Conservation (phyloP, 2,888 invertebrate genomes). For the Mythimna lalbum region DNA sequence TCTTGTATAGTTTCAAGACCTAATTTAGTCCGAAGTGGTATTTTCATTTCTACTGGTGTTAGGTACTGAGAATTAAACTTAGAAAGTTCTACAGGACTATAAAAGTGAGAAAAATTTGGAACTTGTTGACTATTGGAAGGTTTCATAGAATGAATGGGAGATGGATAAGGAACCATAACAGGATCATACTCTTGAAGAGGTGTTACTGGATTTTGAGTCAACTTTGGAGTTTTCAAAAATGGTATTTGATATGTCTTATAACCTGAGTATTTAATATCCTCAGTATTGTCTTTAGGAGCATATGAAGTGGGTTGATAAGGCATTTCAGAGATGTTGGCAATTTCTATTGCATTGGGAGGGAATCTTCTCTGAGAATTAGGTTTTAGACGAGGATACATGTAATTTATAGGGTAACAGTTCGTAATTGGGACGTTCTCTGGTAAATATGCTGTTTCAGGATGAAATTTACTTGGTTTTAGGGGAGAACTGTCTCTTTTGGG, state of each 20-base stretch:
- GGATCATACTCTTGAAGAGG: background rate
- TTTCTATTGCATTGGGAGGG: background rate
- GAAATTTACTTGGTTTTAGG: background rate
- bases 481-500: background rate
- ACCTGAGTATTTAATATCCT: constrained; percentile 34
- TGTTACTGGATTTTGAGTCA: background rate
- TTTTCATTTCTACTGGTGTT: background rate
- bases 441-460: background rate
- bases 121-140: background rate
- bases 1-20: background rate
- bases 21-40: constrained; percentile 2
- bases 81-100: background rate
- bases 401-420: background rate
- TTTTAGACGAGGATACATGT: background rate
- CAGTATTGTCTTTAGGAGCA: background rate
- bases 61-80: background rate
- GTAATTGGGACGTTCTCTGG: background rate
- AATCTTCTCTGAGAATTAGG: background rate
- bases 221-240: background rate
- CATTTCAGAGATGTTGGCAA: background rate
- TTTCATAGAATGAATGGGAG: background rate
- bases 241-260: constrained; percentile 42
- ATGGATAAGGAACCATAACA: background rate
- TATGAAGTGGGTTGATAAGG: background rate
- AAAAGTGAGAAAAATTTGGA: background rate